Base-by-base conservation (phyloP, 2,888 invertebrate species). In the Aphidoletes aphidimyza region DNA sequence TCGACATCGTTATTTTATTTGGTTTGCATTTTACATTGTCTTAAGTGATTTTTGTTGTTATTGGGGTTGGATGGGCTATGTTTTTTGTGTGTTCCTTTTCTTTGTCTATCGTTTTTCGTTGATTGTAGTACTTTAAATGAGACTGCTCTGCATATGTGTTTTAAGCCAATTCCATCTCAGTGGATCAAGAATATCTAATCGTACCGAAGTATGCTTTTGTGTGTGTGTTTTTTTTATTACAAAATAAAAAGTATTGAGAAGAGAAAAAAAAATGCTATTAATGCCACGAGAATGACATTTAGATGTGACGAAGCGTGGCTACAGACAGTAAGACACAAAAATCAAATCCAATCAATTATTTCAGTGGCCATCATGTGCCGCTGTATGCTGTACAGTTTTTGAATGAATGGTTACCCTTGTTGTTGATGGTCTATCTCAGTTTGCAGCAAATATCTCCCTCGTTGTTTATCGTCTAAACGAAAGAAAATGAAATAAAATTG, bases 31-130 rank as follows among this genome's bases (percentile, higher is more conserved):
- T 69, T 69, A 69, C 69, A 69, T 69, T 69, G 69, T 69, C 69
- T 69, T 69, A 69, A 69, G 69, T 69, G 69, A 69, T 69, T 69
- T 69, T 69, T 26, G 69, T 34, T 69, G 69, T 69, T 69, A 69
- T 69, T 69, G 69, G 69, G 69, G 34, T 69, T 30, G 69, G 30
- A 69, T 69, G 30, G 26, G 30, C 69, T 34, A 30, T 30, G 26
- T 26, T 69, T 69, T 69, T 69, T 14, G 26, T 30, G 0, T 14
- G 14, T 30, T 14, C 30, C 30, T 54, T 22, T 11, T 39, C 39
- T 39, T 39, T 8, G 5, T 39, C 11, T 54, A 54, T 54, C 54
- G 22, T 54, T 54, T 54, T 22, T 54, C 54, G 54, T 54, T 54
- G 17, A 47, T 2, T 47, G 47, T 19, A 47, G 9, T 19, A 47